phyloP scores from a whole-genome alignment of 2,888 invertebrate genomes.

The Microctonus brassicae region DNA sequence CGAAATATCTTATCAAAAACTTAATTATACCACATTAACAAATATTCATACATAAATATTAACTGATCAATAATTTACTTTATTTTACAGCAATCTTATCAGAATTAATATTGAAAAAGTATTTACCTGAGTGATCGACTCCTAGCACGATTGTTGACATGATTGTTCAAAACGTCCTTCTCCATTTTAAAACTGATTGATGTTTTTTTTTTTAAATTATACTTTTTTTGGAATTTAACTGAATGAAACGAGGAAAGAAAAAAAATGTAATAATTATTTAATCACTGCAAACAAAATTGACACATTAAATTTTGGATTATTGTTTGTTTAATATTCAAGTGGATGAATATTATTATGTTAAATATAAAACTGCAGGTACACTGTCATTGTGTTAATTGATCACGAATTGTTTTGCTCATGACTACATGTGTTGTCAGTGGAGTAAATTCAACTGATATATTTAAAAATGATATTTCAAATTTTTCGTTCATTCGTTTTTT shows the following conservation, averaged over 20 bases:
- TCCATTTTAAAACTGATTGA: conserved; percentile 29
- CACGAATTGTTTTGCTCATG: background rate
- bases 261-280: background rate
- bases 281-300: background rate
- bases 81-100: background rate
- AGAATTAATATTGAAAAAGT: background rate
- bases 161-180: conserved; percentile 31
- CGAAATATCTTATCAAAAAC: background rate
- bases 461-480: background rate
- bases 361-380: background rate
- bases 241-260: background rate
- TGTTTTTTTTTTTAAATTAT: background rate
- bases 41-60: background rate
- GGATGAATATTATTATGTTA: too few species aligned
- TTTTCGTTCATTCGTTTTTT: background rate
- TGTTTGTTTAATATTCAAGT: background rate
- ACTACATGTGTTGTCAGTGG: background rate
- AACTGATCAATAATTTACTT: background rate
- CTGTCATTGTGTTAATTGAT: background rate
- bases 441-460: conserved; percentile 3
- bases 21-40: background rate
- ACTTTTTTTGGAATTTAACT: background rate
- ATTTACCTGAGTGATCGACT: conserved; percentile 36
- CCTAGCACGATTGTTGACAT: conserved; percentile 23
- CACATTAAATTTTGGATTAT: background rate